Percentiles rank a stretch among this genome's conserved stretches.
Evolutionary conservation across 2,113 vertebrate species (phyloP).

Genomic region (Clarias gariepinus): DNA sequence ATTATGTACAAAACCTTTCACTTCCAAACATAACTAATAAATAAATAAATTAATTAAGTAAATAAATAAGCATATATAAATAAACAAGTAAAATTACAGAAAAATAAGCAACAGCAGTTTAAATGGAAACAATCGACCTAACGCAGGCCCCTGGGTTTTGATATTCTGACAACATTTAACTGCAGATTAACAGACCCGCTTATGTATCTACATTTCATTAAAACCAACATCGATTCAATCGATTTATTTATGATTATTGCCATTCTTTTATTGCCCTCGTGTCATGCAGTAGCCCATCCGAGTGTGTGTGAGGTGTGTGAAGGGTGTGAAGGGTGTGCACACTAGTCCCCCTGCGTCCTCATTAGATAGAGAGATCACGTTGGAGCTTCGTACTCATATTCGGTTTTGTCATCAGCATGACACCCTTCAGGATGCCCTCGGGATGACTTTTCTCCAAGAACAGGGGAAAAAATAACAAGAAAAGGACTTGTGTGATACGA

Average conservation of each 20-base stretch:
- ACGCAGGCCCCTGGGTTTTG: too few relatives aligned
- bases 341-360: conserved; percentile 18
- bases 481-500: not conserved
- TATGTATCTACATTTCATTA: not conserved
- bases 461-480: not conserved
- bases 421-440: conserved; percentile 6
- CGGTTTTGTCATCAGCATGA: conserved; percentile 35
- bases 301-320: not conserved
- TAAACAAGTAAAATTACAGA: too few relatives aligned
- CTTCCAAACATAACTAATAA: too few relatives aligned
- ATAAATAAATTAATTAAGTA: too few relatives aligned
- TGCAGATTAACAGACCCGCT: not conserved
- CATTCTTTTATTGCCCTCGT: too few relatives aligned
- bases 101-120: too few relatives aligned
- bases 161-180: not conserved
- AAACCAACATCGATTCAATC: not conserved
- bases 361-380: conserved; percentile 48
- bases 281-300: not conserved
- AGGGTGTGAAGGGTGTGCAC: not conserved
- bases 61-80: too few relatives aligned
- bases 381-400: conserved; percentile 35
- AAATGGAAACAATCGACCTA: too few relatives aligned
- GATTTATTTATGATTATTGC: not conserved
- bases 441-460: not conserved
- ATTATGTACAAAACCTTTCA: too few relatives aligned